Evolutionary conservation across 2,888 invertebrate species (phyloP).

Genomic region (Xanthorhoe spadicearia): DNA sequence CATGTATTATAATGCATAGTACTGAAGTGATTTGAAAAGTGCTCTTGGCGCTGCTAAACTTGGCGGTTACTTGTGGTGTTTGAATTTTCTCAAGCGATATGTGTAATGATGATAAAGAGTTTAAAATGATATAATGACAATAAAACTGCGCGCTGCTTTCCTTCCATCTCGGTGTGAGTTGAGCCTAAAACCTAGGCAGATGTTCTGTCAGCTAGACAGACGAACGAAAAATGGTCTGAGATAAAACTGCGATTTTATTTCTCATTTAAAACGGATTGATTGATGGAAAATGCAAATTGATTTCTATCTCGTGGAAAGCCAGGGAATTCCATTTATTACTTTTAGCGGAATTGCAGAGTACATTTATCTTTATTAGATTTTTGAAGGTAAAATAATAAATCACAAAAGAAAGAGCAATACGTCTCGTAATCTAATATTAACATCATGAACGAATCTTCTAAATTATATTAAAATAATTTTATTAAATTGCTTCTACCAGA

Average conservation of each 20-base stretch:
- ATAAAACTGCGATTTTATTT: constrained; percentile 13
- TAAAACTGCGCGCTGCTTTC: too few relatives aligned
- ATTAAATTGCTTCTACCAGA: too few relatives aligned
- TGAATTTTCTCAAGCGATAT: too few relatives aligned
- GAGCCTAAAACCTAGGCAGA: constrained; percentile 12
- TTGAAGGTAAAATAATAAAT: neutral
- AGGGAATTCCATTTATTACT: constrained; percentile 22
- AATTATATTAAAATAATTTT: neutral
- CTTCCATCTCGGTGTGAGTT: too few relatives aligned
- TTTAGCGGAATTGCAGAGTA: constrained; percentile 7
- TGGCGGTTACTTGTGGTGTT: too few relatives aligned
- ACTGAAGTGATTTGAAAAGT: too few relatives aligned
- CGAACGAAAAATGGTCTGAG: constrained; percentile 21
- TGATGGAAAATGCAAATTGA: constrained; percentile 29
- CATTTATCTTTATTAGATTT: constrained; percentile 12
- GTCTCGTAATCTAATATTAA: neutral
- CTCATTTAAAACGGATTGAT: constrained; percentile 24
- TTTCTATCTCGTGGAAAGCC: constrained; percentile 17
- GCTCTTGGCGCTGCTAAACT: too few relatives aligned
- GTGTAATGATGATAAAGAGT: too few relatives aligned
- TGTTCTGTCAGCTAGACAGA: constrained; percentile 23
- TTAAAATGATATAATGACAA: too few relatives aligned
- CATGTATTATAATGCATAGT: too few relatives aligned
- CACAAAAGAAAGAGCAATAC: neutral
- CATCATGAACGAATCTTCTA: neutral